phyloP scores from a whole-genome alignment of 23 tunicate species.

The Halocynthia aurantium region DNA sequence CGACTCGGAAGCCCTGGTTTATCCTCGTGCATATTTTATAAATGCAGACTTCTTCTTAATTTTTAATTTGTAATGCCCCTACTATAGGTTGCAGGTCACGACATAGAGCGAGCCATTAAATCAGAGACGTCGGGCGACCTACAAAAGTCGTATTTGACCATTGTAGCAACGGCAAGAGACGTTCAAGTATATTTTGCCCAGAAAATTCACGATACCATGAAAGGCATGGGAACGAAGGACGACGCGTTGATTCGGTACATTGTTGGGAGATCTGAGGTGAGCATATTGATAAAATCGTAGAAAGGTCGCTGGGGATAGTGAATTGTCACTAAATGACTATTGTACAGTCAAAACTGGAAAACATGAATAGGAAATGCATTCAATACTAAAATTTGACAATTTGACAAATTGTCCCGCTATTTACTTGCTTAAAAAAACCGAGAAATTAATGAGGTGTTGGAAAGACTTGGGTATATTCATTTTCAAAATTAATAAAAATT shows the following conservation, averaged over 20 bases:
- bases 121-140: constrained; percentile 19
- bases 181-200: constrained; percentile 22
- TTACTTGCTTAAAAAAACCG: too few species aligned
- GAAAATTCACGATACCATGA: constrained; percentile 16
- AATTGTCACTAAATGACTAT: too few species aligned
- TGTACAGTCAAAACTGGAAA: too few species aligned
- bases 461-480: too few species aligned
- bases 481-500: too few species aligned
- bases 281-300: neutral
- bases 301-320: too few species aligned
- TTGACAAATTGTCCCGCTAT: too few species aligned
- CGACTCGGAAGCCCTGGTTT: too few species aligned
- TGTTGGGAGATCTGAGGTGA: constrained; percentile 14
- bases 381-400: too few species aligned
- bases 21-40: too few species aligned
- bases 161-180: constrained; percentile 11
- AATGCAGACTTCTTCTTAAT: neutral
- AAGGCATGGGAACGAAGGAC: constrained; percentile 26
- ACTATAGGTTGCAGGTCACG: constrained; percentile 13
- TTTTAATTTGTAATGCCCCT: neutral
- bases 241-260: constrained; percentile 7
- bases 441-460: too few species aligned
- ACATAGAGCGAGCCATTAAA: constrained; percentile 10
- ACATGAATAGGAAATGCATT: too few species aligned
- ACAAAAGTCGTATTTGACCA: constrained; percentile 17